Conservation (phyloP, 2,797 vertebrate genomes). For the Pipistrellus kuhlii region DNA sequence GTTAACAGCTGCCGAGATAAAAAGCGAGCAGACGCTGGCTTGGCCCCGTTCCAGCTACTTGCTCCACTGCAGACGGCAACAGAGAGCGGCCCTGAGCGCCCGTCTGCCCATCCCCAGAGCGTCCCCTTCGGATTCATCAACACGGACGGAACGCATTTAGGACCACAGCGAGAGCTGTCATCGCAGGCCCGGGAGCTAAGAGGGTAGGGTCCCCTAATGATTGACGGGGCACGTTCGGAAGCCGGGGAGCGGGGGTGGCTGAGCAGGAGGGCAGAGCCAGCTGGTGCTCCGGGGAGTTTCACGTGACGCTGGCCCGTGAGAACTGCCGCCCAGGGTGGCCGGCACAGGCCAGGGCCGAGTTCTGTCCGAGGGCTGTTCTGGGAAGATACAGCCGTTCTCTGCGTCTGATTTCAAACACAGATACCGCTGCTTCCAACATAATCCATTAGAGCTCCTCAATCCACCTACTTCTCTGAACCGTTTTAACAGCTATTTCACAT, state of each 20-base stretch:
- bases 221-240: not conserved
- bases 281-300: not conserved
- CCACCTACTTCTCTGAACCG: conserved; percentile 19
- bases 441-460: not conserved
- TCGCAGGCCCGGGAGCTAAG: no score
- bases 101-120: not conserved
- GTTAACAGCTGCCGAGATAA: not conserved
- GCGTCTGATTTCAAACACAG: conserved; percentile 1
- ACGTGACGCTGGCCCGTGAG: not conserved
- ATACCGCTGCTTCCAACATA: conserved; percentile 8
- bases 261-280: not conserved
- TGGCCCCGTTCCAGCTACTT: not conserved
- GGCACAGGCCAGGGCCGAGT: not conserved
- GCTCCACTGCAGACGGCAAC: not conserved
- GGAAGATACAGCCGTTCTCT: not conserved
- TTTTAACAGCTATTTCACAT: conserved; percentile 13
- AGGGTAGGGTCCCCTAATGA: not conserved
- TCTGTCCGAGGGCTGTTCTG: not conserved
- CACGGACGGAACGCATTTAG: not conserved
- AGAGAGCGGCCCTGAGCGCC: not conserved
- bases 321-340: not conserved
- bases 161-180: not conserved
- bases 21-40: not conserved
- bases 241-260: not conserved
- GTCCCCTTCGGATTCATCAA: not conserved